Percentiles rank a stretch among this genome's conserved stretches.
Conservation (phyloP, 2,113 vertebrate genomes). For the Platichthys stellatus region DNA sequence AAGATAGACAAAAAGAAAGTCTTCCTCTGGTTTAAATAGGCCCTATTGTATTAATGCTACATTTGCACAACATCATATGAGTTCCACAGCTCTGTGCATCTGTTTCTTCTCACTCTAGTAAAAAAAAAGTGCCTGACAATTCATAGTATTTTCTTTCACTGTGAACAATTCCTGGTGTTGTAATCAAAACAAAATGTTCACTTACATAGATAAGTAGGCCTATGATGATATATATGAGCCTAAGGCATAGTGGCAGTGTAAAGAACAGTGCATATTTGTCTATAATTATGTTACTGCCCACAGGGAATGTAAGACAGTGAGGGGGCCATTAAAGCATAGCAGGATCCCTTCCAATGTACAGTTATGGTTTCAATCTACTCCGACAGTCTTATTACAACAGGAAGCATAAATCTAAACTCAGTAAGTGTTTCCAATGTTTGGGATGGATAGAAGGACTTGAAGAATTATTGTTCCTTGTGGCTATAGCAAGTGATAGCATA, state of each 20-base stretch:
- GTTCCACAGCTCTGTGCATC: constrained; percentile 59
- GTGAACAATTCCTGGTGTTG: constrained; percentile 63
- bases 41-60: constrained; percentile 69
- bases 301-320: constrained; percentile 50
- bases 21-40: constrained; percentile 65
- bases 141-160: constrained; percentile 58
- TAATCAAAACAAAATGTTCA: constrained; percentile 77
- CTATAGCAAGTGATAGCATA: no score
- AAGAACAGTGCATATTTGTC: constrained; percentile 76
- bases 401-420: no score
- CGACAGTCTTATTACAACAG: constrained; percentile 7
- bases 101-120: constrained; percentile 71
- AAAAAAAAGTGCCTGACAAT: constrained; percentile 57
- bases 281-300: constrained; percentile 73
- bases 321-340: constrained; percentile 63
- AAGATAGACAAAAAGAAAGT: constrained; percentile 47
- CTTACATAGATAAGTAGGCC: constrained; percentile 64
- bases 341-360: constrained; percentile 56
- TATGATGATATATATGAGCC: constrained; percentile 61
- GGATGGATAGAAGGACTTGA: no score
- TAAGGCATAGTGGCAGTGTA: constrained; percentile 60
- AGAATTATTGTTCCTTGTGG: no score
- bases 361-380: constrained; percentile 63
- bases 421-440: no score
- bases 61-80: constrained; percentile 69